Percentiles rank a stretch among this genome's conserved stretches.
Conservation (phyloP, 1,140 invertebrate species). For the Temnothorax longispinosus region DNA sequence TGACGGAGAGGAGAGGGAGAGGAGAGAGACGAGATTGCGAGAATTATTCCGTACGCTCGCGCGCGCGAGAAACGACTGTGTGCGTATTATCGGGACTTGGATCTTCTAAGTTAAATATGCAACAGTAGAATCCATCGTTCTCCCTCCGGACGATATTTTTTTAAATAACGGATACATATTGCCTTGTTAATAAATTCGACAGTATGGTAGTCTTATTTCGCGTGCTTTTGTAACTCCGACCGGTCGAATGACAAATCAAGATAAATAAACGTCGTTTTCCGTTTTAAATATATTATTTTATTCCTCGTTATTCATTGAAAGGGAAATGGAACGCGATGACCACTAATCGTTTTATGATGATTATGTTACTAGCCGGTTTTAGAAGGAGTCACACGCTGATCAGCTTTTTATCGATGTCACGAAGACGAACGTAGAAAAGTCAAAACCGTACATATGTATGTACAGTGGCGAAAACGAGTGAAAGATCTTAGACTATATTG, state of each 20-base stretch:
- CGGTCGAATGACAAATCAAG: conserved; percentile 40
- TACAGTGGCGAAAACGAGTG: conserved; percentile 65
- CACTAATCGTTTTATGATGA: conserved; percentile 32
- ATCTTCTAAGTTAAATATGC: conserved; percentile 53
- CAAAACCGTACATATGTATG: conserved; percentile 64
- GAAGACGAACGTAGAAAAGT: conserved; percentile 72
- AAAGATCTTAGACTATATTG: conserved; percentile 78
- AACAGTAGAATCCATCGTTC: conserved; percentile 9
- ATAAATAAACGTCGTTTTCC: conserved; percentile 37
- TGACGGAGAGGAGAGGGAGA: conserved; percentile 1
- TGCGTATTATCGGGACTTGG: conserved; percentile 35
- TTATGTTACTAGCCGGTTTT: conserved; percentile 23
- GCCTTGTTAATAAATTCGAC: conserved; percentile 58
- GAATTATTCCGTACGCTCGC: background rate
- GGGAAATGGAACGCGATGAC: background rate
- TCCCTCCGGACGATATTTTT: conserved; percentile 40
- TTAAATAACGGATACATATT: conserved; percentile 44
- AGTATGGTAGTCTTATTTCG: conserved; percentile 64
- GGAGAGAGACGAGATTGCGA: background rate
- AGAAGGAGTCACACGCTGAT: background rate
- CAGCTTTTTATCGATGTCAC: conserved; percentile 55
- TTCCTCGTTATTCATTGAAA: conserved; percentile 27
- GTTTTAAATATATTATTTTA: conserved; percentile 21
- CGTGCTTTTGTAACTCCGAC: conserved; percentile 66
- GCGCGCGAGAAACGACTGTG: background rate